A percentile compares a stretch with the other conserved stretches of the same genome.
Evolutionary conservation across 2,888 invertebrate genomes (phyloP).

Genomic region (Steinernema scapterisci): DNA sequence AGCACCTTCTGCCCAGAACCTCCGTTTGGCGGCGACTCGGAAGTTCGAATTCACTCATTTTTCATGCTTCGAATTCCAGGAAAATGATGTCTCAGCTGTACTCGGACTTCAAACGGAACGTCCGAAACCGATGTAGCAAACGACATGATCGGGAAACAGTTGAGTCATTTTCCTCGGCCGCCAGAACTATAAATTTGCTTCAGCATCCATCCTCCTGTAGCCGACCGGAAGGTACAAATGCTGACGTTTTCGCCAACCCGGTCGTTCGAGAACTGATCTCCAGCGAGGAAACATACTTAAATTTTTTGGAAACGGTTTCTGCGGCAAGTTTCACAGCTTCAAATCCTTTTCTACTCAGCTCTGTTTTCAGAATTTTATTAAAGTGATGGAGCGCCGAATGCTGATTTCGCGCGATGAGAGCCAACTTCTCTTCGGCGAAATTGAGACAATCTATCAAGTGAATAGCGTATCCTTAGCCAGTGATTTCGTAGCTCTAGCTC

Average conservation of each 20-base stretch:
- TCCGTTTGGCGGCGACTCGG: too few species aligned
- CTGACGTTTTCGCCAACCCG: not conserved
- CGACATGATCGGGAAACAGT: not conserved
- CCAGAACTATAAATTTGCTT: not conserved
- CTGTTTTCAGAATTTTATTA: not conserved
- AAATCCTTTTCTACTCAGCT: not conserved
- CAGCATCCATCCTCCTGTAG: not conserved
- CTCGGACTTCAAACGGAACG: not conserved
- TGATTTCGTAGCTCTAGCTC: not conserved
- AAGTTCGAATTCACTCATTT: too few species aligned
- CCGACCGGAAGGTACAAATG: not conserved
- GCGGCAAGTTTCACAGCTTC: not conserved
- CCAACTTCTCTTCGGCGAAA: conserved; percentile 10
- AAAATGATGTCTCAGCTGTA: not conserved
- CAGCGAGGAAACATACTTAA: not conserved
- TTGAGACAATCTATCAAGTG: not conserved
- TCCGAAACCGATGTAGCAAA: conserved; percentile 8
- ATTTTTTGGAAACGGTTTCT: not conserved
- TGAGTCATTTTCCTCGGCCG: too few species aligned
- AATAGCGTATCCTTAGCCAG: not conserved
- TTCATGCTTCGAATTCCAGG: too few species aligned
- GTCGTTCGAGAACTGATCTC: conserved; percentile 3
- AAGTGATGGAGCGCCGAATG: not conserved
- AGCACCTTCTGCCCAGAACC: too few species aligned
- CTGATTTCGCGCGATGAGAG: not conserved